A percentile compares a stretch with the other conserved stretches of the same genome.
Conservation (phyloP, 2,888 invertebrate species). For the Nemurella pictetii region DNA sequence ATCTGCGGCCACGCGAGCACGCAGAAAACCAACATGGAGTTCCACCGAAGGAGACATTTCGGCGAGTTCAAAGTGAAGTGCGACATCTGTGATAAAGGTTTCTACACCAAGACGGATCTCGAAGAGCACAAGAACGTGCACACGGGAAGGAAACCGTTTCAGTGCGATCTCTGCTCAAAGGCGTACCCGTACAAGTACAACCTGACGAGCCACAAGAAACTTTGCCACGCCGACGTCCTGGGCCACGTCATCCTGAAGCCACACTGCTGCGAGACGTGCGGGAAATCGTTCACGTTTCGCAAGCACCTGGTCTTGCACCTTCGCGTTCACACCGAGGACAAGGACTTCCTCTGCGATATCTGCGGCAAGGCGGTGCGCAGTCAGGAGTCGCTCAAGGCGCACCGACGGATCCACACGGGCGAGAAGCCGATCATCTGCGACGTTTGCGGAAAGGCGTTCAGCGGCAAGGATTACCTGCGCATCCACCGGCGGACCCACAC, state of each 20-base stretch:
- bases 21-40: slow-evolving; percentile 47
- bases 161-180: slow-evolving; percentile 48
- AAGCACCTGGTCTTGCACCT: slow-evolving; percentile 14
- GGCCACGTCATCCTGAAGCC: slow-evolving; percentile 26
- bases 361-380: slow-evolving; percentile 47
- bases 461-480: slow-evolving; percentile 45
- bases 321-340: slow-evolving; percentile 35
- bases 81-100: slow-evolving; percentile 58
- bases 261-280: slow-evolving; percentile 6
- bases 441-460: slow-evolving; percentile 47
- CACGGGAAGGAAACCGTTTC: slow-evolving; percentile 42
- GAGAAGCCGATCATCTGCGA: slow-evolving; percentile 51
- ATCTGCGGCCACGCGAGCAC: slow-evolving; percentile 47
- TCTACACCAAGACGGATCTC: slow-evolving; percentile 49
- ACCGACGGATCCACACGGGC: slow-evolving; percentile 44
- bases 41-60: slow-evolving; percentile 40
- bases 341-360: slow-evolving; percentile 46
- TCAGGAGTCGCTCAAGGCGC: slow-evolving; percentile 48
- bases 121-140: slow-evolving; percentile 44
- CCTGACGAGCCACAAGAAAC: slow-evolving; percentile 29
- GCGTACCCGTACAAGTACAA: slow-evolving; percentile 48
- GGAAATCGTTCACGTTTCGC: slow-evolving; percentile 22
- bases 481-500: slow-evolving; percentile 54
- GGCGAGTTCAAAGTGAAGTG: slow-evolving; percentile 49
- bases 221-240: slow-evolving; percentile 17